Percentiles rank a stretch among this genome's conserved stretches.
These are phyloP conservation scores for Gymnopithys bicolor DNA, from an alignment of 2,797 vertebrate species.

Conservation along the genomic window DNA sequence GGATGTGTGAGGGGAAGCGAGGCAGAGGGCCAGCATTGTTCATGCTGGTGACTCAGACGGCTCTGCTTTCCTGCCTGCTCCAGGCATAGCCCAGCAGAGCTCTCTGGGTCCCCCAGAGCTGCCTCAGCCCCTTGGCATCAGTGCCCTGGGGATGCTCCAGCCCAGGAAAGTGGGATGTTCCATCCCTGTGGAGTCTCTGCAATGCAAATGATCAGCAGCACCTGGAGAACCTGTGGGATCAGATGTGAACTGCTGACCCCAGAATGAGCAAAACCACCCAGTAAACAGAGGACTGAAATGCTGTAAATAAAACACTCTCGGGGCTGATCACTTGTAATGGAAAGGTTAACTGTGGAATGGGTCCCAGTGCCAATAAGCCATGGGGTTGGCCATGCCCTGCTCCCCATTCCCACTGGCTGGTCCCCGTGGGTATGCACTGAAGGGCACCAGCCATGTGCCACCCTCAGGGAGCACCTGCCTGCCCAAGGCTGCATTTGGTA, in stretches of 20 bases:
- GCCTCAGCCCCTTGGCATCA: accelerated
- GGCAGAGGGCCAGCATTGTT: slow-evolving; percentile 48
- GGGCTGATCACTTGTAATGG: neutral
- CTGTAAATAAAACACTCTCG: neutral
- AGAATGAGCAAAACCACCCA: neutral
- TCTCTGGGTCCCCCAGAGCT: neutral
- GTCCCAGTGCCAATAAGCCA: accelerated
- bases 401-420: accelerated
- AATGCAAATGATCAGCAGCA: accelerated
- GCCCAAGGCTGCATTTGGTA: neutral
- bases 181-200: accelerated
- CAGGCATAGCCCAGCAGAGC: neutral
- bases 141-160: neutral
- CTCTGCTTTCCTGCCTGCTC: neutral
- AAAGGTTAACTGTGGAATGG: neutral
- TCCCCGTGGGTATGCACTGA: accelerated
- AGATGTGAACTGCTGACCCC: accelerated
- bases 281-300: neutral
- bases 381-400: accelerated
- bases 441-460: neutral
- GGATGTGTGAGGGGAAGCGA: neutral
- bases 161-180: neutral
- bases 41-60: neutral
- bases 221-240: accelerated
- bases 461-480: slow-evolving; percentile 10